Conservation (phyloP, 2,113 vertebrate species). For the Labrus mixtus region DNA sequence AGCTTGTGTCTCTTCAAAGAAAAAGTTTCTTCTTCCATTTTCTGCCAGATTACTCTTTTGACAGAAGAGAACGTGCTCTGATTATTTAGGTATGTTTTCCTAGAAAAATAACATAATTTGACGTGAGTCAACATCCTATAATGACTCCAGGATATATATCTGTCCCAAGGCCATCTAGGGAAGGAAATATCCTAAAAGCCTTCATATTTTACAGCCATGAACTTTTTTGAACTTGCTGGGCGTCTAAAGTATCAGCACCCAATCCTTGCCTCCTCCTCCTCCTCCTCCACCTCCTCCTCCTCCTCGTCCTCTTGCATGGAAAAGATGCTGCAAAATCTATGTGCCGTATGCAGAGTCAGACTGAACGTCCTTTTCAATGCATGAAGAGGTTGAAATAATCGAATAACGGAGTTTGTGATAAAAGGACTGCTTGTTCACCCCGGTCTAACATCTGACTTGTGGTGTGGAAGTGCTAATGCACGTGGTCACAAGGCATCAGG, state of each 20-base stretch:
- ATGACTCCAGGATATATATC: neutral
- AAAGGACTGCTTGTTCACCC: constrained; percentile 73
- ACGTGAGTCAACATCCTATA: neutral
- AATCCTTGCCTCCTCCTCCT: constrained; percentile 17
- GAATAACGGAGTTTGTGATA: constrained; percentile 70
- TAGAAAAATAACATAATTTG: neutral
- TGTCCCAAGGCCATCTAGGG: neutral
- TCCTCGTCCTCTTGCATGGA: constrained; percentile 35
- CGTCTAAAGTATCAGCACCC: constrained; percentile 22
- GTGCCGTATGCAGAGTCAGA: constrained; percentile 37
- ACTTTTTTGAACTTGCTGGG: constrained; percentile 12
- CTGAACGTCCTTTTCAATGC: constrained; percentile 52
- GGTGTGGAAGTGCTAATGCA: constrained; percentile 54
- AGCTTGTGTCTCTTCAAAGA: no score
- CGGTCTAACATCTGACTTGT: constrained; percentile 76
- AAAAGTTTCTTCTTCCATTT: no score
- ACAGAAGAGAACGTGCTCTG: neutral
- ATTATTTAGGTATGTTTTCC: neutral
- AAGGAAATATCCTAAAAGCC: neutral
- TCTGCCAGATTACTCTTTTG: no score
- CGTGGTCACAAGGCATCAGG: constrained; percentile 63
- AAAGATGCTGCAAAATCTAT: constrained; percentile 50
- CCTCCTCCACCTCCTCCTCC: constrained; percentile 7
- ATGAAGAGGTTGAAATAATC: constrained; percentile 65
- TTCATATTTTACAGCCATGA: neutral